phyloP scores from a whole-genome alignment of 2,113 vertebrate species.

The Picathartes gymnocephalus region DNA sequence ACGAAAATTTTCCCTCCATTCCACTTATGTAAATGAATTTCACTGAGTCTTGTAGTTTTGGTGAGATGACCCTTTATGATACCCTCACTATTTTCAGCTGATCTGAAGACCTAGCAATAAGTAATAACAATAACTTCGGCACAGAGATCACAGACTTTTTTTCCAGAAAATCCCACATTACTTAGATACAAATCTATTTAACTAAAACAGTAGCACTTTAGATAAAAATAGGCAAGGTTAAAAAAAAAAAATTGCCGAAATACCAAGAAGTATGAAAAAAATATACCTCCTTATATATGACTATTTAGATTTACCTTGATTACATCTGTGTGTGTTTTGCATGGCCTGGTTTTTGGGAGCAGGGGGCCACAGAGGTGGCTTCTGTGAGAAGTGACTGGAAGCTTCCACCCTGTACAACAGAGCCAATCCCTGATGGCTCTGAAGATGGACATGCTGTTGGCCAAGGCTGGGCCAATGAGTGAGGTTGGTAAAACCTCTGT shows the following conservation, averaged over 20 bases:
- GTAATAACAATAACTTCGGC: not conserved
- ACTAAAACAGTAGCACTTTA: not conserved
- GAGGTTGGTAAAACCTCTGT: not conserved
- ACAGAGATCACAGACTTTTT: not conserved
- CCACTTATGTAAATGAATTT: slow-evolving; percentile 47
- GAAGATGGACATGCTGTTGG: not conserved
- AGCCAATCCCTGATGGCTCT: not conserved
- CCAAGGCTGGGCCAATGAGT: not conserved
- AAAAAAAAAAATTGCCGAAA: not conserved
- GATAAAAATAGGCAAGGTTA: not conserved
- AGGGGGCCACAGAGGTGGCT: no score
- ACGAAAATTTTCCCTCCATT: not conserved
- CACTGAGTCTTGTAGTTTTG: not conserved
- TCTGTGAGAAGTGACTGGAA: not conserved
- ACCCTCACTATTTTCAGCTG: not conserved
- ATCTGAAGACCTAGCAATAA: not conserved
- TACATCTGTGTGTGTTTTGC: not conserved
- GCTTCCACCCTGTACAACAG: not conserved
- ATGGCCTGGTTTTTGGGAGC: not conserved
- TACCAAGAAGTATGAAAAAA: not conserved
- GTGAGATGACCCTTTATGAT: not conserved
- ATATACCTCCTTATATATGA: not conserved
- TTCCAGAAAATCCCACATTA: not conserved
- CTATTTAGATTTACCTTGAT: not conserved
- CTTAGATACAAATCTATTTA: not conserved